These are phyloP conservation scores for Microctonus aethiopoides DNA, from an alignment of 2,888 invertebrate species.

Conservation along the genomic window DNA sequence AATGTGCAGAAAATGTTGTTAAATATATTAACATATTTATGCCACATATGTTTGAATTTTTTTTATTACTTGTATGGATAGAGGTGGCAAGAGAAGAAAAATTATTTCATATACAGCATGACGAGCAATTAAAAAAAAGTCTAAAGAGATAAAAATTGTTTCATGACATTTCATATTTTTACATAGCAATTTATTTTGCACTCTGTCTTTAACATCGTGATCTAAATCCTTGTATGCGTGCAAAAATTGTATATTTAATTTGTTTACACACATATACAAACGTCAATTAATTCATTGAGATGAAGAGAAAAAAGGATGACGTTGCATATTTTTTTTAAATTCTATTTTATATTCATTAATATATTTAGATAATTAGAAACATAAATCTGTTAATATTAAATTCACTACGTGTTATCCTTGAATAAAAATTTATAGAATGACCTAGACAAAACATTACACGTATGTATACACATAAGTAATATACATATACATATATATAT, in stretches of 20 bases:
- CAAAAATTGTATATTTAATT: not conserved
- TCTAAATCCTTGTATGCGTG: not conserved
- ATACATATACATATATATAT: not conserved
- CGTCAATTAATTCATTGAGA: not conserved
- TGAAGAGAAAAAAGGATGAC: not conserved
- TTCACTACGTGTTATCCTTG: constrained; percentile 24
- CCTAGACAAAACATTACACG: constrained; percentile 19
- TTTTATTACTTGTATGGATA: not conserved
- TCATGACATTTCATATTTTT: not conserved
- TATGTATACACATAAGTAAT: constrained; percentile 4
- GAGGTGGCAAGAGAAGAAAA: not conserved
- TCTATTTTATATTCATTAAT: constrained; percentile 40
- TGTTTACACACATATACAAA: not conserved
- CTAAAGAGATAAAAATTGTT: not conserved
- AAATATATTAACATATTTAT: too few species aligned
- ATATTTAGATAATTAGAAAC: constrained; percentile 25
- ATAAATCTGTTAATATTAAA: constrained; percentile 17
- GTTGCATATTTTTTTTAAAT: constrained; percentile 9
- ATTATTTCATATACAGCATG: not conserved
- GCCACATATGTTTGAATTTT: too few species aligned
- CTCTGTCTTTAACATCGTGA: not conserved
- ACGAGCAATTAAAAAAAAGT: too few species aligned
- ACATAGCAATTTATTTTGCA: not conserved
- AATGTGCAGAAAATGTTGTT: too few species aligned
- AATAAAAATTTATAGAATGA: constrained; percentile 16